Percentiles rank a stretch among this genome's conserved stretches.
Evolutionary conservation across 2,113 vertebrate species (phyloP).

Genomic region (Sinocyclocheilus rhinocerous): DNA sequence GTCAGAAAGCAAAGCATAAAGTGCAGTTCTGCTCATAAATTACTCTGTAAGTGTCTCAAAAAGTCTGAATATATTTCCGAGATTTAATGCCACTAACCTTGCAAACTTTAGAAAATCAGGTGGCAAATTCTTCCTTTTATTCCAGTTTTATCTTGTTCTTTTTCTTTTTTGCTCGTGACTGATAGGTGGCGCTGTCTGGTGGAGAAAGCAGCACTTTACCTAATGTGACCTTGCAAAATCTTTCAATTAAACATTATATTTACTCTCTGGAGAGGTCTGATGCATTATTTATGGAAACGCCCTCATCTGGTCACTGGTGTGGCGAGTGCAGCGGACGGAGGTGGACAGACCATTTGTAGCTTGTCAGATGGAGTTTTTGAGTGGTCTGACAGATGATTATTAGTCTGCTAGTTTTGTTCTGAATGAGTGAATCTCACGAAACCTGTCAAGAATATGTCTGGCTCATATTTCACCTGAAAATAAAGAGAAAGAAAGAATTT

Average conservation of each 20-base stretch:
- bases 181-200: background rate
- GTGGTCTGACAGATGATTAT: background rate
- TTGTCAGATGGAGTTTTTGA: background rate
- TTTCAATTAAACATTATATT: slow-evolving; percentile 5
- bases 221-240: background rate
- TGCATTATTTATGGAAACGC: background rate
- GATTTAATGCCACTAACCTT: background rate
- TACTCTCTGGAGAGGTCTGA: slow-evolving; percentile 1
- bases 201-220: background rate
- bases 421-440: background rate
- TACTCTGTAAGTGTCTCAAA: background rate
- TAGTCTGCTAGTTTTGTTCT: background rate
- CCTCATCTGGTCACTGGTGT: background rate
- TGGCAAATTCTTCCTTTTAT: too few species aligned
- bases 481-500: background rate
- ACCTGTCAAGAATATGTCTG: background rate
- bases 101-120: background rate
- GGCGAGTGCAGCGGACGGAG: background rate
- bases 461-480: slow-evolving; percentile 1
- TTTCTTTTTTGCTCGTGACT: too few species aligned
- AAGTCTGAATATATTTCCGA: background rate
- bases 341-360: background rate
- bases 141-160: too few species aligned
- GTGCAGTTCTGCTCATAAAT: background rate
- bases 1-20: background rate